Base-by-base conservation (phyloP, 2,797 vertebrate species). In the Spinus pinus region DNA sequence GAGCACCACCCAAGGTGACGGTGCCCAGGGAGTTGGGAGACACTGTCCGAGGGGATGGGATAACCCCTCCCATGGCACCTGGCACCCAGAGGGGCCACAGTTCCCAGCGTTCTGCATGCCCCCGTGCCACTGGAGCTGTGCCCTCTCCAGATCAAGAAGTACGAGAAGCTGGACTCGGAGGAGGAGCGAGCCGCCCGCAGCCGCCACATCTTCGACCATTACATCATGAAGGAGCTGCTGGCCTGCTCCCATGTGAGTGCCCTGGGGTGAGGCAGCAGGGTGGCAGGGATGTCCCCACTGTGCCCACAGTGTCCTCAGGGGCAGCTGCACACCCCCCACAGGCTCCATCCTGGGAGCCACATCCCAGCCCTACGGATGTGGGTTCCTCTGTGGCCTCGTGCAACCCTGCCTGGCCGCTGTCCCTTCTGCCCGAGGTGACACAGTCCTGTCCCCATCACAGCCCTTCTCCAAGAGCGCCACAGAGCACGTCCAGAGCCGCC, bases 191-290 rank as follows among this genome's bases (percentile, higher is more conserved):
- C 93, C 0, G 0, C 67, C 41, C 86, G 89, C 28, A 98, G 98
- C 93, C 97, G 98, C 42, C 97, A 98, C 75, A 97, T 98, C 96
- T 98, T 98, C 0, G 98, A 98, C 90, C 96, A 89, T n/a, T 98
- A 98, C 67, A 98, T 98, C 96, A 98, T 98, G 98, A 98, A 98
- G 93, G 98, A 98, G 93, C 95, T 98, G 86, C 94, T 98, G 93
- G 97, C 98, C 83, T 98, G 98, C 94, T 98, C 98, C 12, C 98
- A 98, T 0, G 98, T 98, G 94, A 98, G 98, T 97, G 92, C 71
- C 3, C 2, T 2, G 44, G 58, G 39, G 15, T 41, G 39, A 41
- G 39, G 35, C 23, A 28, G n/a, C 7, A 0, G 18, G 9, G 1
- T 5, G 14, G n/a, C 12, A 41, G 67, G 39, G 62, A 1, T 24